Conservation (phyloP, 2,888 invertebrate genomes). For the Resseliella maxima region DNA sequence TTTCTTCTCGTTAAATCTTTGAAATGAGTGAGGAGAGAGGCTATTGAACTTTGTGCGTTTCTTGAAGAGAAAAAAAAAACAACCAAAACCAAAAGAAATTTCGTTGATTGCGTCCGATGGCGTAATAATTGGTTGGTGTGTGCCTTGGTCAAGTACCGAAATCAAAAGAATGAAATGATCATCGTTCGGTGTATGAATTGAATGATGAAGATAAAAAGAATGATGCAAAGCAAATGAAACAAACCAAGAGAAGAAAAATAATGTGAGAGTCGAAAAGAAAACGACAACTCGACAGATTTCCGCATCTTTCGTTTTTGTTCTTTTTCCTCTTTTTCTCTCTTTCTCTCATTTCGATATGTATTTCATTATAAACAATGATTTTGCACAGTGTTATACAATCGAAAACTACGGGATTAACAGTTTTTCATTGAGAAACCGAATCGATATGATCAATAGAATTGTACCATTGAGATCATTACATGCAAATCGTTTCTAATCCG, state of each 20-base stretch:
- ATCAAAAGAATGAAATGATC: not conserved
- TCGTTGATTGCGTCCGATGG: conserved; percentile 44
- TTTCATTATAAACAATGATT: not conserved
- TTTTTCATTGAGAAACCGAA: not conserved
- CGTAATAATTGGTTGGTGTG: not conserved
- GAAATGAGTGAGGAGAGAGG: not conserved
- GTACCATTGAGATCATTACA: too few species aligned
- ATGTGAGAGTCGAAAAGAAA: not conserved
- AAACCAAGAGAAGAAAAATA: not conserved
- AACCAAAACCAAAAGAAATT: not conserved
- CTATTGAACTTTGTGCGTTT: conserved; percentile 21
- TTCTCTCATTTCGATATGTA: not conserved
- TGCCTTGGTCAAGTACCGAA: conserved; percentile 10
- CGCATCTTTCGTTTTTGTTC: not conserved
- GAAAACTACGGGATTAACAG: not conserved
- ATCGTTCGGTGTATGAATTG: too few species aligned
- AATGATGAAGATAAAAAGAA: too few species aligned
- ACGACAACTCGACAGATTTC: not conserved
- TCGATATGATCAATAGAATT: too few species aligned
- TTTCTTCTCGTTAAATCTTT: not conserved
- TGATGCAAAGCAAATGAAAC: not conserved
- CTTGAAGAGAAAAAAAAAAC: not conserved
- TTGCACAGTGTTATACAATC: not conserved
- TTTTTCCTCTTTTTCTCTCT: not conserved
- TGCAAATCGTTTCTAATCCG: too few species aligned